Conservation (phyloP, 2,888 invertebrate genomes). For the Lasioglossum vierecki region DNA sequence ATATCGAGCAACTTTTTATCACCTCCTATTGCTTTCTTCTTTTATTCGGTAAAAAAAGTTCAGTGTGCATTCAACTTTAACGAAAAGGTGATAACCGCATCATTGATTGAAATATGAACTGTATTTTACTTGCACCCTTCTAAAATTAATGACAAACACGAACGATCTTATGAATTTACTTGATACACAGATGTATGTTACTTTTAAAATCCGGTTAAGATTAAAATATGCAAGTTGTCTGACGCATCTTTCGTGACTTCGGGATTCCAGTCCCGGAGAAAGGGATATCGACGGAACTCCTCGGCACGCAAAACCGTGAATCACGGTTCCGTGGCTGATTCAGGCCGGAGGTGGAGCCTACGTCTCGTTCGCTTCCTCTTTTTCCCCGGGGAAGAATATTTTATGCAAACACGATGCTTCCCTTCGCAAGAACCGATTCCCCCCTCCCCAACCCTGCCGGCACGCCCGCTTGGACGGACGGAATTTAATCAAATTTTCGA, state of each 20-base stretch:
- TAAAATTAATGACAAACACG: neutral
- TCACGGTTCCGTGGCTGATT: constrained; percentile 61
- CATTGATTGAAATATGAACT: neutral
- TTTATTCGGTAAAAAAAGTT: no score
- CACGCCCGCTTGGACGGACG: constrained; percentile 40
- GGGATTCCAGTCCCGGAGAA: neutral
- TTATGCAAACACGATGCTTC: constrained; percentile 73
- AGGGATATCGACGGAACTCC: constrained; percentile 40
- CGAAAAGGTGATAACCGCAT: neutral
- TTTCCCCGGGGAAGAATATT: constrained; percentile 70
- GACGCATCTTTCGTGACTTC: neutral
- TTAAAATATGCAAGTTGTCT: neutral
- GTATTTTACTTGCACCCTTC: neutral
- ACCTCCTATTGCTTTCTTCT: neutral
- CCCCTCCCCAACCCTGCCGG: constrained; percentile 42
- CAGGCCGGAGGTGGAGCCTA: constrained; percentile 54
- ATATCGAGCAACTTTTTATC: neutral
- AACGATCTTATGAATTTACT: neutral
- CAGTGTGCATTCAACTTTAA: no score
- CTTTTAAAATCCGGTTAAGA: neutral
- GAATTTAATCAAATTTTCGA: constrained; percentile 72
- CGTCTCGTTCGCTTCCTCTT: constrained; percentile 61
- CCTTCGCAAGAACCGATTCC: constrained; percentile 65
- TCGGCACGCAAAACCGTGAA: constrained; percentile 65
- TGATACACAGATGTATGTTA: neutral